phyloP scores from a whole-genome alignment of 1,140 invertebrate genomes.

The Anastrepha ludens region DNA sequence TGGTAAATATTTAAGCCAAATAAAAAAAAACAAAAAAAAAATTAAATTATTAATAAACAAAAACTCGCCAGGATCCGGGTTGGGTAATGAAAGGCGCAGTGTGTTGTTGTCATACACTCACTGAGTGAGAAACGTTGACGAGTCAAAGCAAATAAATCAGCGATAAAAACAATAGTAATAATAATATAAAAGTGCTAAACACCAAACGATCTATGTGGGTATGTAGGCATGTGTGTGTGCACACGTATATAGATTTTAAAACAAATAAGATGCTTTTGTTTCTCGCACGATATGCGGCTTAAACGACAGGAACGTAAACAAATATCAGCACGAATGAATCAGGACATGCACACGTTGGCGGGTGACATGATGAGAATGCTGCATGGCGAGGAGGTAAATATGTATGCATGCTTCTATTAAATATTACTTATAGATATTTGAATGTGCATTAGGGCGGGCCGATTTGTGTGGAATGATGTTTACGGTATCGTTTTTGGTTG shows the following conservation, averaged over 20 bases:
- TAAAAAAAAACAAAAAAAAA: neutral
- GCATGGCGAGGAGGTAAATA: neutral
- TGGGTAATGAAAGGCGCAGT: conserved; percentile 8
- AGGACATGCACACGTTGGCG: neutral
- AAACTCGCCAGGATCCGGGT: neutral
- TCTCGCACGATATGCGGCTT: neutral
- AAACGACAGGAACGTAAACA: neutral
- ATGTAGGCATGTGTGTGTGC: neutral
- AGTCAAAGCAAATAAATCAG: neutral
- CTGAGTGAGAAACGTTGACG: neutral
- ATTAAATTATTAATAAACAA: conserved; percentile 21
- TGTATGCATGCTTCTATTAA: neutral
- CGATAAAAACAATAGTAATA: neutral
- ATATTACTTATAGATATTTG: too few relatives aligned
- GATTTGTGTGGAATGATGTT: too few relatives aligned
- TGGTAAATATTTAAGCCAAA: conserved; percentile 2
- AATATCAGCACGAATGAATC: conserved; percentile 35
- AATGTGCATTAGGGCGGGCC: too few relatives aligned
- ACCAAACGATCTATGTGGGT: neutral
- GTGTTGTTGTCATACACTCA: conserved; percentile 3
- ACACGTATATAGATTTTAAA: neutral
- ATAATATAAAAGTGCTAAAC: conserved; percentile 12
- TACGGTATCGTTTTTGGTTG: too few relatives aligned
- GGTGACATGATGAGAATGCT: neutral
- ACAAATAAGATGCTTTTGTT: conserved; percentile 24